phyloP scores from a whole-genome alignment of 2,888 invertebrate species.

The Emmelina monodactyla region DNA sequence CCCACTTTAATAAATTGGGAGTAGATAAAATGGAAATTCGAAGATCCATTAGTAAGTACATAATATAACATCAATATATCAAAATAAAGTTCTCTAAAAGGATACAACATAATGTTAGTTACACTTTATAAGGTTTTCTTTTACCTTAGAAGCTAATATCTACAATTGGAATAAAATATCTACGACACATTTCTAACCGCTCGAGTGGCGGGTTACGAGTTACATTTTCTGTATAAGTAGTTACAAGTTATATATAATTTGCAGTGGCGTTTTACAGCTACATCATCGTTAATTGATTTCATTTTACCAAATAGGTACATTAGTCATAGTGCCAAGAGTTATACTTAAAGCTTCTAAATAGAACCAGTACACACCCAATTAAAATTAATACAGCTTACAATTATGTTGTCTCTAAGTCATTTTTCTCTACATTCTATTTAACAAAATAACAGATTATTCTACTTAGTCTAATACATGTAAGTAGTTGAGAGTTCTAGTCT shows the following conservation, averaged over 20 bases:
- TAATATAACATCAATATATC: conserved; percentile 48
- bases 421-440: conserved; percentile 1
- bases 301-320: background rate
- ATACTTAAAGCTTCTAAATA: background rate
- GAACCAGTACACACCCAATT: background rate
- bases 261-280: too few relatives aligned
- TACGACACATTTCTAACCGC: conserved; percentile 34
- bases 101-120: background rate
- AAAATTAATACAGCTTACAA: background rate
- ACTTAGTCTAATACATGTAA: too few relatives aligned
- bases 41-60: too few relatives aligned
- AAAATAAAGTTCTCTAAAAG: conserved; percentile 56
- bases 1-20: too few relatives aligned
- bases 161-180: conserved; percentile 42
- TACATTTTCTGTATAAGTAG: too few relatives aligned
- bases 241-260: too few relatives aligned
- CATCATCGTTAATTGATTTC: too few relatives aligned
- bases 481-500: background rate
- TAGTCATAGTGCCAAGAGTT: background rate
- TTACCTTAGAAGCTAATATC: conserved; percentile 13
- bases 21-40: too few relatives aligned
- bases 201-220: background rate
- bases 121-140: background rate
- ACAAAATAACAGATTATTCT: background rate
- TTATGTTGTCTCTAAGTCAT: background rate